A percentile compares a stretch with the other conserved stretches of the same genome.
These are phyloP conservation scores for Eumerus sabulonum DNA, from an alignment of 2,888 invertebrate genomes.

Conservation along the genomic window DNA sequence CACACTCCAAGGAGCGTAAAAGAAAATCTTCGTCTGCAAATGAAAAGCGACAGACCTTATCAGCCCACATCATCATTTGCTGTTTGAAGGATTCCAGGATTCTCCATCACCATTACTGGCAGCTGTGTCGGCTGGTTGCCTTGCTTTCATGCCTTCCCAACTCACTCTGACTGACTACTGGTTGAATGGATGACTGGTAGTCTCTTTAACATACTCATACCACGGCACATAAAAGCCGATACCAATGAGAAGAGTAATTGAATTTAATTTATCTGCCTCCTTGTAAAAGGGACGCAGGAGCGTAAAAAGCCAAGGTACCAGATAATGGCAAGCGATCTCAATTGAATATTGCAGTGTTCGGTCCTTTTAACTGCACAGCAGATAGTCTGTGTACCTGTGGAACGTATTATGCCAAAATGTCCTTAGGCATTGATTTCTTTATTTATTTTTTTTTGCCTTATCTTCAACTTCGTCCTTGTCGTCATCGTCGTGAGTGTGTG, in stretches of 20 bases:
- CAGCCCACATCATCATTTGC: conserved; percentile 59
- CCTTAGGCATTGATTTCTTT: conserved; percentile 29
- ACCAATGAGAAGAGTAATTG: conserved; percentile 59
- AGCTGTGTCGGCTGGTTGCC: too few relatives aligned
- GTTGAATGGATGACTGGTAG: conserved; percentile 1
- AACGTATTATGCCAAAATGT: background rate
- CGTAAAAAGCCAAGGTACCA: conserved; percentile 39
- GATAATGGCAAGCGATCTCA: conserved; percentile 63
- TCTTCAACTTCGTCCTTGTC: too few relatives aligned
- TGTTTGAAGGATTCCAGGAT: conserved; percentile 32
- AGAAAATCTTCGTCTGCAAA: conserved; percentile 47
- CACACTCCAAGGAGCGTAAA: conserved; percentile 52
- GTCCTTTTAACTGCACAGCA: background rate
- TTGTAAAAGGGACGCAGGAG: conserved; percentile 26
- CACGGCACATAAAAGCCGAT: conserved; percentile 36
- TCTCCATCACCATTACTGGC: background rate
- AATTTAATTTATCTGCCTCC: conserved; percentile 65
- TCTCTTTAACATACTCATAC: conserved; percentile 28
- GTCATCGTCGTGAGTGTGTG: too few relatives aligned
- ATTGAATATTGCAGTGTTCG: conserved; percentile 62
- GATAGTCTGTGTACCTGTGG: conserved; percentile 43
- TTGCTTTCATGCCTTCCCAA: background rate
- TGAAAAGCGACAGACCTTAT: conserved; percentile 60
- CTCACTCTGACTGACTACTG: background rate
- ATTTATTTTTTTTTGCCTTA: conserved; percentile 9